Base-by-base conservation (phyloP, 2,888 invertebrate genomes). In the Bellardia bayeri region DNA sequence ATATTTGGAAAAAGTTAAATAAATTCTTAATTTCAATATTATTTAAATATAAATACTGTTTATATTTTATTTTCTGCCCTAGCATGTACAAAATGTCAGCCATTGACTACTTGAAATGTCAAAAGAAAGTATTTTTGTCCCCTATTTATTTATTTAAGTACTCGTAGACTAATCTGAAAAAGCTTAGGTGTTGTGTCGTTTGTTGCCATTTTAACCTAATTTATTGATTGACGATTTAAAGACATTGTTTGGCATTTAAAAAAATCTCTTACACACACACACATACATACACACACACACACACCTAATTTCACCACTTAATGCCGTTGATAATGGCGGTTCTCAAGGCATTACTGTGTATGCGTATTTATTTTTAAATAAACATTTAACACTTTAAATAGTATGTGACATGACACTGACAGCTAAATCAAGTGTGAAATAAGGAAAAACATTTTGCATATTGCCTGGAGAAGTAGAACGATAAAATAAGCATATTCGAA, bases 201-300 rank as follows among this genome's bases (percentile, higher is more conserved):
- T 11, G 13, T 11, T n/a, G 42, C 42, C 42, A n/a, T 66, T 66
- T 66, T 66, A 66, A 66, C 40, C 16, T n/a, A 40, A 42, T 42
- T 66, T 23, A 76, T 51, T 63, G 49, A 64, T 64, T 76, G 40
- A 51, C 51, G 64, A 64, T 76, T 64, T 63, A 6, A 76, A 61
- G 30, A 45, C 37, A 51, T 64, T 76, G 64, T 64, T 64, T 76
- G 64, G 4, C 64, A 51, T 64, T 63, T 14, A n/a, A 14, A 63
- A 63, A 13, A n/a, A 13, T 23, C 23, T 1, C 23, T 23, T 6
- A 63, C 13, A 37, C 13, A 23, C n/a, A 2, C 30, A 58, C 8
- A 33, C n/a, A 2, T n/a, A n/a, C n/a, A 11, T 6, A 63, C 13
- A 37, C 13, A 23, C 11, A 54, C 54, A 58, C n/a, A 33, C n/a